These are phyloP conservation scores for Rhinoderma darwinii DNA, from an alignment of 2,113 vertebrate species.

Conservation along the genomic window DNA sequence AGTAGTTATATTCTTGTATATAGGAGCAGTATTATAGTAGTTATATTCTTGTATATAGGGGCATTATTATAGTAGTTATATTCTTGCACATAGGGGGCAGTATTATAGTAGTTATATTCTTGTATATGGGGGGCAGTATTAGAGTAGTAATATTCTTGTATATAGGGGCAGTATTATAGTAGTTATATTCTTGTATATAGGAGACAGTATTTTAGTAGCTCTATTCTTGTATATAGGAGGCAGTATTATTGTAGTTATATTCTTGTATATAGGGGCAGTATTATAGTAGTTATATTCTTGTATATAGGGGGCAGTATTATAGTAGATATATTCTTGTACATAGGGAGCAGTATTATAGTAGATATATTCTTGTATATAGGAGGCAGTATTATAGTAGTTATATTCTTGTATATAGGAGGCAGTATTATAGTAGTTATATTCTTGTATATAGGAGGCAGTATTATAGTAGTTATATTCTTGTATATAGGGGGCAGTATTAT, in stretches of 20 bases:
- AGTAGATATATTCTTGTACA: constrained; percentile 20
- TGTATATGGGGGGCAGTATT: neutral
- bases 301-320: constrained; percentile 9
- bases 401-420: neutral
- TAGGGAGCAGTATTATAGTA: constrained; percentile 5
- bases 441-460: neutral
- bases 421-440: constrained; percentile 7
- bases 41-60: neutral
- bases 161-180: constrained; percentile 1
- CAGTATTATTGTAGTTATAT: constrained; percentile 1
- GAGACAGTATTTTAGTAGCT: neutral
- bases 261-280: neutral
- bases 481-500: constrained; percentile 5
- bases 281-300: neutral
- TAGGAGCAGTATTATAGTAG: neutral
- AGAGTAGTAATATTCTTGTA: constrained; percentile 2
- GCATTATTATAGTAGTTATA: neutral
- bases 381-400: neutral
- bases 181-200: neutral
- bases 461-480: constrained; percentile 19
- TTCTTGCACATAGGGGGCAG: too few species aligned
- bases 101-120: constrained; percentile 8
- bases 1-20: constrained; percentile 14
- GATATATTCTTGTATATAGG: constrained; percentile 2
- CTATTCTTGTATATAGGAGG: constrained; percentile 20